These are phyloP conservation scores for Chamaea fasciata DNA, from an alignment of 2,113 vertebrate genomes.

Conservation along the genomic window DNA sequence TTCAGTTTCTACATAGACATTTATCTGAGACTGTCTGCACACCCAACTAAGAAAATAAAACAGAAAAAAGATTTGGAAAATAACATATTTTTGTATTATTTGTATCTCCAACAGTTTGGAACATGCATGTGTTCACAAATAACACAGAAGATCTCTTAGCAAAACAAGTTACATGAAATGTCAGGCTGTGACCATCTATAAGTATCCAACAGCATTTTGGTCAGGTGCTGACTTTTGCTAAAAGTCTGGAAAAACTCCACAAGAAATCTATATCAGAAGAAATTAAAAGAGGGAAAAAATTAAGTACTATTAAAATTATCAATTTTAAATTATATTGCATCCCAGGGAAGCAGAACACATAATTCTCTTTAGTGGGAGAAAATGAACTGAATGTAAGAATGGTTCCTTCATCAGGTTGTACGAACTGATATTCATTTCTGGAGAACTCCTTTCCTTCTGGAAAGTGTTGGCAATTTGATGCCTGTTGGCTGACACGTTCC, in stretches of 20 bases:
- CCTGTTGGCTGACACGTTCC: background rate
- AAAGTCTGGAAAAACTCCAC: background rate
- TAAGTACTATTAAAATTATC: background rate
- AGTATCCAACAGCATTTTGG: background rate
- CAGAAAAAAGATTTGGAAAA: background rate
- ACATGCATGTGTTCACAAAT: background rate
- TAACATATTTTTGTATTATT: background rate
- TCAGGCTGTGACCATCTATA: background rate
- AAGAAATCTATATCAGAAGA: background rate
- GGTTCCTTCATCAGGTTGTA: background rate
- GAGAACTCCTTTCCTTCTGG: background rate
- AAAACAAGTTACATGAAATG: background rate
- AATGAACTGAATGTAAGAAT: background rate
- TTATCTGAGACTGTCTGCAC: background rate
- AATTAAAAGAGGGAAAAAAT: background rate
- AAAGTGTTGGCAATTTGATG: background rate
- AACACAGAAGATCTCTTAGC: background rate
- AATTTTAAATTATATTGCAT: background rate
- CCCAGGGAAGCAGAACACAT: background rate
- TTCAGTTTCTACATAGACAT: background rate
- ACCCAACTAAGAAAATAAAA: background rate
- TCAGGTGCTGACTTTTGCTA: background rate
- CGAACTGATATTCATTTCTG: background rate
- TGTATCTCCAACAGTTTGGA: background rate
- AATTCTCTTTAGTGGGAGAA: background rate